phyloP scores from a whole-genome alignment of 2,113 vertebrate genomes.

The Bostrychus sinensis region DNA sequence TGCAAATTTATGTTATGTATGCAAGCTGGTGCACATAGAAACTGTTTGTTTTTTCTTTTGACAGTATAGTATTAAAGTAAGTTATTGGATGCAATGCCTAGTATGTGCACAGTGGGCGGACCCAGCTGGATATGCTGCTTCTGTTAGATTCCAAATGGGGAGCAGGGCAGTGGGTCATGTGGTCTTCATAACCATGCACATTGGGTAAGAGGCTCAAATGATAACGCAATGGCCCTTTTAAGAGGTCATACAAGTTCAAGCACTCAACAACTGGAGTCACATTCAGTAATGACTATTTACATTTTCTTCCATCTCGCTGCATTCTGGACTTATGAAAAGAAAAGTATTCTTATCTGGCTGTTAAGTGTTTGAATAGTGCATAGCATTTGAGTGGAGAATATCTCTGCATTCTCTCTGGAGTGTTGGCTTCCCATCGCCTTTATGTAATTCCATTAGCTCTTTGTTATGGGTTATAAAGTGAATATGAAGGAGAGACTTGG shows the following conservation, averaged over 20 bases:
- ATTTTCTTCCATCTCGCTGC: conserved; percentile 23
- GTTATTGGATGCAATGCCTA: not conserved
- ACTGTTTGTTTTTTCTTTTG: no score
- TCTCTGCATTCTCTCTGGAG: conserved; percentile 39
- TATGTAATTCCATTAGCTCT: conserved; percentile 70
- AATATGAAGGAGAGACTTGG: conserved; percentile 40
- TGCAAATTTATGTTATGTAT: no score
- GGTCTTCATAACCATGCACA: not conserved
- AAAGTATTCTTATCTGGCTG: conserved; percentile 44
- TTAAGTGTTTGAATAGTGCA: conserved; percentile 36
- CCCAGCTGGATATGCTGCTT: not conserved
- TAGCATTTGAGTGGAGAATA: conserved; percentile 36
- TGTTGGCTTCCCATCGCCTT: conserved; percentile 59
- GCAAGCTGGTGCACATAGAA: no score
- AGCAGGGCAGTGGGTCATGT: not conserved
- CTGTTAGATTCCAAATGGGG: not conserved
- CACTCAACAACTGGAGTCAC: not conserved
- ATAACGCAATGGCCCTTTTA: not conserved
- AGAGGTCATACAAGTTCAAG: not conserved
- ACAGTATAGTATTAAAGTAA: no score
- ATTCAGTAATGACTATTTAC: no score
- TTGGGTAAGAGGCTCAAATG: not conserved
- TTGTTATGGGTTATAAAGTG: conserved; percentile 49
- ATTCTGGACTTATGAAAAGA: conserved; percentile 12
- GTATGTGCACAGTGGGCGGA: no score